A percentile compares a stretch with the other conserved stretches of the same genome.
Evolutionary conservation across 2,888 invertebrate species (phyloP).

Genomic region (Pseudococcus jackbeardsleyi): DNA sequence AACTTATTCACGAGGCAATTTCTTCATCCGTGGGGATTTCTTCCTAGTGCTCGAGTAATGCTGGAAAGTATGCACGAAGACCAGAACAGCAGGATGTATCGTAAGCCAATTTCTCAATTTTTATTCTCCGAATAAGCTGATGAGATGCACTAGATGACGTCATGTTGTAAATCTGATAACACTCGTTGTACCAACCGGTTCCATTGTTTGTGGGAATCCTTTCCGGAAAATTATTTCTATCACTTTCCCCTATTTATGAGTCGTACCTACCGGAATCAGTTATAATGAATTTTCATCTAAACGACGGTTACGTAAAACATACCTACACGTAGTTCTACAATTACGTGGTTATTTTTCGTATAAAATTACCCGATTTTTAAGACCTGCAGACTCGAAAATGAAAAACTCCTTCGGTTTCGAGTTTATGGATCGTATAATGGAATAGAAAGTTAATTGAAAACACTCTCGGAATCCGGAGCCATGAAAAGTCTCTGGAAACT

Average conservation of each 20-base stretch:
- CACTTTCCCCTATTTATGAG: constrained; percentile 24
- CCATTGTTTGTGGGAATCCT: constrained; percentile 30
- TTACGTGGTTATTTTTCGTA: background rate
- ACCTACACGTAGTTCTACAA: background rate
- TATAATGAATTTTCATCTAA: background rate
- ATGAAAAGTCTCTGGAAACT: background rate
- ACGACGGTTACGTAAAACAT: constrained; percentile 12
- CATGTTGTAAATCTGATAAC: background rate
- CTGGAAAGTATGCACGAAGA: too few relatives aligned
- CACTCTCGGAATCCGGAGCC: background rate
- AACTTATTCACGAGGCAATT: background rate
- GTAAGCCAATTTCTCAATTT: background rate
- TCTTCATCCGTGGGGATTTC: background rate
- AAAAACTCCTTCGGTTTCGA: background rate
- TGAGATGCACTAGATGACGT: background rate
- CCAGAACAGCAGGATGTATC: too few relatives aligned
- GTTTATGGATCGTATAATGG: background rate
- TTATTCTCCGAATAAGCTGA: background rate
- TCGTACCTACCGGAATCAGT: background rate
- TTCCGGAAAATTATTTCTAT: constrained; percentile 25
- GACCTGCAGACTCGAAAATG: too few relatives aligned
- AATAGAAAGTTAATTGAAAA: constrained; percentile 26
- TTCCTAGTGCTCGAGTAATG: background rate
- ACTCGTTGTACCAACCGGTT: background rate
- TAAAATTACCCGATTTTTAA: too few relatives aligned